Conservation (phyloP, 2,888 invertebrate genomes). For the Sesia bembeciformis region DNA sequence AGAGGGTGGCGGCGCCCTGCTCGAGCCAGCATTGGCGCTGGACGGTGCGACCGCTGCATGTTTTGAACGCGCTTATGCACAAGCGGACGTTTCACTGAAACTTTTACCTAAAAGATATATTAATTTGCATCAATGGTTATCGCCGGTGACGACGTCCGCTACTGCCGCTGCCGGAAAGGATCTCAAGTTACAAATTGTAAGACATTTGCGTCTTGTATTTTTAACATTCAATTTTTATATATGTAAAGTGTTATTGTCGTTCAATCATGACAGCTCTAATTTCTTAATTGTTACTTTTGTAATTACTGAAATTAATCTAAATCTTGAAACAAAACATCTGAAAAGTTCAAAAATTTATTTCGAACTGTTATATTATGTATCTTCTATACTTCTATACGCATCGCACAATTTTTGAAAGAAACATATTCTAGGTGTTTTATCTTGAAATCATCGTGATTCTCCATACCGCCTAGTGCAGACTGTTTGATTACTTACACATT, state of each 20-base stretch:
- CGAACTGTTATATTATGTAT: no score
- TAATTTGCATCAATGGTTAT: conserved; percentile 92
- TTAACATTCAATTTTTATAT: no score
- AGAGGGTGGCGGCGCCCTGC: conserved; percentile 65
- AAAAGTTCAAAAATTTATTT: no score
- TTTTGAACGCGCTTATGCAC: conserved; percentile 86
- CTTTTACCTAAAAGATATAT: conserved; percentile 93
- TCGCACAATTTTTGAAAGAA: no score
- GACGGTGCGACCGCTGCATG: conserved; percentile 80
- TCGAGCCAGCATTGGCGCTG: conserved; percentile 80
- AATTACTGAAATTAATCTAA: not conserved
- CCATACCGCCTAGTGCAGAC: no score
- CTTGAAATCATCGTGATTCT: no score
- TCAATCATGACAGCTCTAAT: no score
- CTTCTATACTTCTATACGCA: no score
- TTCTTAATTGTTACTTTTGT: no score
- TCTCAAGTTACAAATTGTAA: conserved; percentile 85
- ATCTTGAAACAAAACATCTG: not conserved
- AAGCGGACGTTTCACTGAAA: conserved; percentile 88
- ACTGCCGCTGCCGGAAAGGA: conserved; percentile 80
- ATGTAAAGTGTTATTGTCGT: no score
- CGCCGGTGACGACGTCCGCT: conserved; percentile 79
- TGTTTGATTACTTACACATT: no score
- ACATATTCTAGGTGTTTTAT: no score
- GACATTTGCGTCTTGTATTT: conserved; percentile 10